Conservation (phyloP, 2,797 vertebrate genomes). For the Sebastes hubbsi region DNA sequence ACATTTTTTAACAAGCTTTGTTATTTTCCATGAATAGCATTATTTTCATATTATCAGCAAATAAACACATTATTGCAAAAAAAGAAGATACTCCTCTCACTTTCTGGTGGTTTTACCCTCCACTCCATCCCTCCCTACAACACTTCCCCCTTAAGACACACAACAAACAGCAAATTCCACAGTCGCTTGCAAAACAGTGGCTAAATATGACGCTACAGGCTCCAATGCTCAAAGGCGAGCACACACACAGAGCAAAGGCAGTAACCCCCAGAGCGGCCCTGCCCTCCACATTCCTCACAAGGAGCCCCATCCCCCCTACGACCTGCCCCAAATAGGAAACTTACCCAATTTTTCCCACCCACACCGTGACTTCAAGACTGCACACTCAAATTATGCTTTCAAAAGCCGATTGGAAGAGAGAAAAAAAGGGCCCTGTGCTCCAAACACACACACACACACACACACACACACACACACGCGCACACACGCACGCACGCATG, state of each 20-base stretch:
- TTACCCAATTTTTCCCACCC: constrained; percentile 79
- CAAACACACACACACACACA: neutral
- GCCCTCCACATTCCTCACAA: constrained; percentile 87
- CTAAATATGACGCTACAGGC: constrained; percentile 48
- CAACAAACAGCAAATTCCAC: constrained; percentile 51
- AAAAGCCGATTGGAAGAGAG: constrained; percentile 42
- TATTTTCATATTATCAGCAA: neutral
- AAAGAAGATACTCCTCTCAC: neutral
- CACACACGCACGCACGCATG: neutral
- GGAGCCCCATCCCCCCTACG: constrained; percentile 75
- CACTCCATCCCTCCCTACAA: neutral
- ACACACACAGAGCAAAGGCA: constrained; percentile 46
- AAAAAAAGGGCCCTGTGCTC: neutral
- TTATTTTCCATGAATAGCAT: neutral
- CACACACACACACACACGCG: rapidly evolving
- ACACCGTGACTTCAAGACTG: constrained; percentile 71
- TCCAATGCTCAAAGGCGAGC: neutral
- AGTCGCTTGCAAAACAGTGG: constrained; percentile 51
- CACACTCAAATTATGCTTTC: constrained; percentile 64
- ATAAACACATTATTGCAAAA: neutral
- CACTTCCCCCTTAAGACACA: constrained; percentile 18
- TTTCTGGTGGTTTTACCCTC: neutral
- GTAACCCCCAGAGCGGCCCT: constrained; percentile 67
- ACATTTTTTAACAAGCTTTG: neutral
- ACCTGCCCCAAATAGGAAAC: constrained; percentile 81